Evolutionary conservation across 2,888 invertebrate species (phyloP), one percentile per base, ranked within the genome.

Genomic region (Ennomos quercinarius): DNA sequence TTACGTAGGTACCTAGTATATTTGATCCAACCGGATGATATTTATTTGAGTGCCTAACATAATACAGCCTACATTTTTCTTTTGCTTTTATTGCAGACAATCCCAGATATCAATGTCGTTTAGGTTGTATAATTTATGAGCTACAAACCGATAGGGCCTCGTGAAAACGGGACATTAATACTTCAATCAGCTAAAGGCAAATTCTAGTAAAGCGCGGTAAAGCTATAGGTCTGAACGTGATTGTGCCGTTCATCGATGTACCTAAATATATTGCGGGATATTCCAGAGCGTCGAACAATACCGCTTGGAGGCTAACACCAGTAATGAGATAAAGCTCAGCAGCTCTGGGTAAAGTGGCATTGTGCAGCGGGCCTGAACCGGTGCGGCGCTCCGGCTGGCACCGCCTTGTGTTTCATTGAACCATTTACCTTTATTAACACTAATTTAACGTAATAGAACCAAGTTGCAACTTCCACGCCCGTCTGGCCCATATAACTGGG

Each of bases 401-500:
- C 76, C 70, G 65, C 65, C 64, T 64, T 75, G 74, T 74, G 75
- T 74, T 82, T 77, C 77, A 83, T 81, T 83, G 80, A 81, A 74
- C 79, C 75, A 81, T 84, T 86, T 82, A 85, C 81, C 80, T 84
- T 78, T 85, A 86, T 87, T 85, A 83, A 80, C 83, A 82, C 87
- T 86, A 83, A 89, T 86, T 87, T 80, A 83, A 76, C 75, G 73
- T 76, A 78, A 74, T 75, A 78, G 76, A 72, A 80, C 75, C 78
- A 68, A 76, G 78, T 72, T 87, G 84, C 81, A 86, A 75, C 77
- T 76, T n/a, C 70, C 70, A 71, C 69, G 74, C 72, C 73, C 72
- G 78, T 80, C 80, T 80, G 76, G 73, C 75, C 76, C 74, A 72
- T 65, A 77, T 74, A 91, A 86, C 81, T 91, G 76, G 91, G 91